A percentile compares a stretch with the other conserved stretches of the same genome.
phyloP scores from a whole-genome alignment of 2,113 vertebrate genomes.

The Malurus cyaneus region DNA sequence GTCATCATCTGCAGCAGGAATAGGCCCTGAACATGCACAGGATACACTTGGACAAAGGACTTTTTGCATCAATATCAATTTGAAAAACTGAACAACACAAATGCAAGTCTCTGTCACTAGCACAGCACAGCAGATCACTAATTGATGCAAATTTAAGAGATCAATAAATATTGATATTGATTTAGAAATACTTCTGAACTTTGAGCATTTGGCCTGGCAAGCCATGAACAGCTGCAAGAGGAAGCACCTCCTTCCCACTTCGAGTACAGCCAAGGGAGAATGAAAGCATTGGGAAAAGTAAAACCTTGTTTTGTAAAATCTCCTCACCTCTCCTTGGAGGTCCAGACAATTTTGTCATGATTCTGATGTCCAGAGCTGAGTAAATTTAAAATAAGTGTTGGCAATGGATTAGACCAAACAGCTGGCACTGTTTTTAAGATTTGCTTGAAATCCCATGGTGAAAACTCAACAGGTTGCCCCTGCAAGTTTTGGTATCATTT shows the following conservation, averaged over 20 bases:
- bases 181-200: neutral
- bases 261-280: neutral
- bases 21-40: neutral
- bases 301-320: neutral
- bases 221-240: neutral
- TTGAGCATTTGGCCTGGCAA: neutral
- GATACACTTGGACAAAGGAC: neutral
- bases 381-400: neutral
- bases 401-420: neutral
- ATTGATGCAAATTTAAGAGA: neutral
- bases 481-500: neutral
- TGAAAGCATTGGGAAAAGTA: neutral
- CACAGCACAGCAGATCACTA: neutral
- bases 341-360: neutral
- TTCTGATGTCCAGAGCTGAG: neutral
- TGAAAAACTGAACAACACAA: neutral
- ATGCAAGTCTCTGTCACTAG: neutral
- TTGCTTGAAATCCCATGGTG: neutral
- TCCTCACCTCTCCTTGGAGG: neutral
- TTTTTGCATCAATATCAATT: neutral
- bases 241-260: neutral
- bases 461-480: neutral
- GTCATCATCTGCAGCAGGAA: neutral
- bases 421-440: neutral
- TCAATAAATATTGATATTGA: neutral